A percentile compares a stretch with the other conserved stretches of the same genome.
Evolutionary conservation across 1,140 invertebrate species (phyloP).

Genomic region (Batillaria attramentaria): DNA sequence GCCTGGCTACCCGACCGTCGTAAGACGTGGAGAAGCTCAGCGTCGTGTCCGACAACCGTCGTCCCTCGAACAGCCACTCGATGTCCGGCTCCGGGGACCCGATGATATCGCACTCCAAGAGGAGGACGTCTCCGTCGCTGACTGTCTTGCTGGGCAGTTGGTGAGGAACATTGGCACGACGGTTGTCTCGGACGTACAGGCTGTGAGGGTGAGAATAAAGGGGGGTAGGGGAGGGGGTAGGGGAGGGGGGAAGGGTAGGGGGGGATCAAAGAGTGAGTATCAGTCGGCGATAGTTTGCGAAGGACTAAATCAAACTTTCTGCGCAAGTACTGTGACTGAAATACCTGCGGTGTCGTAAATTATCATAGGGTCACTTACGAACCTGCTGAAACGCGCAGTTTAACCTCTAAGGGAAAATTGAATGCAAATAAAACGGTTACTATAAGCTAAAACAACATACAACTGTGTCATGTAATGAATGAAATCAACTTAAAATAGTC

Average conservation of each 20-base stretch:
- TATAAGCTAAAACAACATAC: too few species aligned
- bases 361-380: too few species aligned
- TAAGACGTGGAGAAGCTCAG: conserved; percentile 38
- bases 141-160: conserved; percentile 48
- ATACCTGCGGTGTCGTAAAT: too few species aligned
- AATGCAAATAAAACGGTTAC: too few species aligned
- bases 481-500: too few species aligned
- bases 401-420: too few species aligned
- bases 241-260: not conserved
- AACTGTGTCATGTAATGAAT: too few species aligned
- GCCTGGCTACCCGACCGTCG: conserved; percentile 54
- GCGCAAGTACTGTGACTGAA: too few species aligned
- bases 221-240: not conserved
- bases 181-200: conserved; percentile 32
- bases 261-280: too few species aligned
- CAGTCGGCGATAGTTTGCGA: too few species aligned
- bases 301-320: too few species aligned
- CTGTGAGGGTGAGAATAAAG: not conserved
- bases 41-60: conserved; percentile 1
- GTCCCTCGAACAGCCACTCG: conserved; percentile 40
- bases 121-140: conserved; percentile 46
- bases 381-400: too few species aligned
- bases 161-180: conserved; percentile 61
- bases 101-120: conserved; percentile 63
- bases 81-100: conserved; percentile 56